phyloP scores from a whole-genome alignment of 2,888 invertebrate species.

The Monochamus alternatus region DNA sequence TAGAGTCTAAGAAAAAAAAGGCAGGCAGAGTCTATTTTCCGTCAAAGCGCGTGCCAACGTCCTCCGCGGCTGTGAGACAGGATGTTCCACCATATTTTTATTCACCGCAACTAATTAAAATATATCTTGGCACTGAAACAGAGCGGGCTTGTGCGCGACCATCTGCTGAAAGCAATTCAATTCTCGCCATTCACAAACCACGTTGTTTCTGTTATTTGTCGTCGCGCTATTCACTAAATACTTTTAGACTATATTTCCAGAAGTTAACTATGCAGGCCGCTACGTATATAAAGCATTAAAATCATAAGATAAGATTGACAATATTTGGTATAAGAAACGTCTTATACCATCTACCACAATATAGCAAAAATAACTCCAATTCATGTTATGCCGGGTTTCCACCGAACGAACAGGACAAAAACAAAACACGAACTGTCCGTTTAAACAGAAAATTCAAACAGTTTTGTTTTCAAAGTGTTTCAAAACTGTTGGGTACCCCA shows the following conservation, averaged over 20 bases:
- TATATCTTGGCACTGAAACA: slow-evolving; percentile 41
- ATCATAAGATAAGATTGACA: too few relatives aligned
- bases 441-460: too few relatives aligned
- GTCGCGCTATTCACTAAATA: slow-evolving; percentile 31
- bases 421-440: too few relatives aligned
- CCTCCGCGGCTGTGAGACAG: slow-evolving; percentile 32
- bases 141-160: slow-evolving; percentile 35
- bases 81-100: slow-evolving; percentile 41
- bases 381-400: too few relatives aligned
- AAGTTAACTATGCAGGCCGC: too few relatives aligned
- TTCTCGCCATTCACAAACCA: slow-evolving; percentile 33
- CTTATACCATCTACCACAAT: too few relatives aligned
- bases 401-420: too few relatives aligned
- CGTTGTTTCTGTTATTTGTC: slow-evolving; percentile 20
- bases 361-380: too few relatives aligned
- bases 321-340: too few relatives aligned
- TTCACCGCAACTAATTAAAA: slow-evolving; percentile 42
- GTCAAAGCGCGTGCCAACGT: slow-evolving; percentile 37
- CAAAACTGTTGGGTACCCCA: too few relatives aligned
- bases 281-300: too few relatives aligned
- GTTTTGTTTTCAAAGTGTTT: too few relatives aligned
- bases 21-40: slow-evolving; percentile 32
- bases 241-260: not conserved
- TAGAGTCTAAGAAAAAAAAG: not conserved
- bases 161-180: slow-evolving; percentile 41